Base-by-base conservation (phyloP, 2,888 invertebrate genomes). In the Phortica magna region DNA sequence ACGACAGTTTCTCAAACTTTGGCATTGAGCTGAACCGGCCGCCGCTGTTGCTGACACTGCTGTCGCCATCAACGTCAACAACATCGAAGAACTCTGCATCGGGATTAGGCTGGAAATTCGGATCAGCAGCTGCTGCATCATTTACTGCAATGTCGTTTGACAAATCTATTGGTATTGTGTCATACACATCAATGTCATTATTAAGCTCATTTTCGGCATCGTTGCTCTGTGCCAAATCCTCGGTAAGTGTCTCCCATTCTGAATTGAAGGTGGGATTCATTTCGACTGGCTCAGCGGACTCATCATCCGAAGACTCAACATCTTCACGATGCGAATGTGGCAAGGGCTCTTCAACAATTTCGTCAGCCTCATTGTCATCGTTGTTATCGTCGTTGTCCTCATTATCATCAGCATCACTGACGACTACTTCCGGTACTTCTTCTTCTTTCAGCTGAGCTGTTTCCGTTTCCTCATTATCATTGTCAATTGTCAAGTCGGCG, bases 141-240 rank as follows among this genome's bases (percentile, higher is more conserved):
- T 92, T 92, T 53, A 92, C 88, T 10, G 89, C 90, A 81, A 92
- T 91, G 78, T 92, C 92, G 82, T 92, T 92, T 73, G 91, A 91
- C 74, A 92, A 84, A 88, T 92, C 92, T 53, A 90, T 81, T 55
- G 92, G 92, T 59, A 84, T 81, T 68, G 81, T 81, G 74, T 89
- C 88, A 76, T 88, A 89, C 53, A 79, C 83, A 81, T 91, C 91
- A 79, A 92, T 91, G 76, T 89, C 84, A 80, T 91, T 90, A 76
- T 85, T 84, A 39, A 90, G 82, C 81, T 87, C 86, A 77, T 90
- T 90, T 77, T 78, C 78, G 7, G 84, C 79, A 79, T 89, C 87
- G 73, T 73, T 76, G 39, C 76, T 48, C 1, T 65, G 75, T 7
- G 76, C 31, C 39, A 77, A 31, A 64, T 80, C 83, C 72, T 81